These are phyloP conservation scores for Crypturellus tataupa DNA, from an alignment of 2,797 vertebrate species.

Conservation along the genomic window DNA sequence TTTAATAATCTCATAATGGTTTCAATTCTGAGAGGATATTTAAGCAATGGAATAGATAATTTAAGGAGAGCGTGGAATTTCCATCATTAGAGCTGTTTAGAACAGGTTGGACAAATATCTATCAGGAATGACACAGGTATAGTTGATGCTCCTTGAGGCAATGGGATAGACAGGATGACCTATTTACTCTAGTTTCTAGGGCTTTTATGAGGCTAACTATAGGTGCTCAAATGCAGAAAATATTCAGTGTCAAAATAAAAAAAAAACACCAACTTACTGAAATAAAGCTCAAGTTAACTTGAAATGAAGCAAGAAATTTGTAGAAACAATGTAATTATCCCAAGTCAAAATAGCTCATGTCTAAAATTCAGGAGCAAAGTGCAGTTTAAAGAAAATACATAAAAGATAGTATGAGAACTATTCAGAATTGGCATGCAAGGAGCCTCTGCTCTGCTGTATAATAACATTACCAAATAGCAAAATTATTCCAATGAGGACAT, in stretches of 20 bases:
- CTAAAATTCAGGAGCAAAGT: background rate
- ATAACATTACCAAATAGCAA: background rate
- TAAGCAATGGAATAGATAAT: background rate
- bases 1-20: background rate
- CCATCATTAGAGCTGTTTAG: background rate
- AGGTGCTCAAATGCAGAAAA: constrained; percentile 6
- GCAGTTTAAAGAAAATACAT: background rate
- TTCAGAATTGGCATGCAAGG: background rate
- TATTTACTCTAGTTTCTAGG: constrained; percentile 33
- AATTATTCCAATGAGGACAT: background rate
- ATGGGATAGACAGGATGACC: background rate
- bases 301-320: background rate
- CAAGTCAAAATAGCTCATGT: background rate
- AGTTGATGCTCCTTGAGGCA: constrained; percentile 22
- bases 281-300: background rate
- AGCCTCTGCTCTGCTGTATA: background rate
- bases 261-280: background rate
- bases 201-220: background rate
- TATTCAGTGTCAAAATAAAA: background rate
- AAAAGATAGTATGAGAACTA: background rate
- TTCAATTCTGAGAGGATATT: constrained; percentile 27
- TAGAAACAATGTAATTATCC: background rate
- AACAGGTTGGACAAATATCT: constrained; percentile 18
- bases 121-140: background rate
- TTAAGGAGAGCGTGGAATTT: background rate